Base-by-base conservation (phyloP, 2,888 invertebrate genomes). In the Plagodis dolabraria region DNA sequence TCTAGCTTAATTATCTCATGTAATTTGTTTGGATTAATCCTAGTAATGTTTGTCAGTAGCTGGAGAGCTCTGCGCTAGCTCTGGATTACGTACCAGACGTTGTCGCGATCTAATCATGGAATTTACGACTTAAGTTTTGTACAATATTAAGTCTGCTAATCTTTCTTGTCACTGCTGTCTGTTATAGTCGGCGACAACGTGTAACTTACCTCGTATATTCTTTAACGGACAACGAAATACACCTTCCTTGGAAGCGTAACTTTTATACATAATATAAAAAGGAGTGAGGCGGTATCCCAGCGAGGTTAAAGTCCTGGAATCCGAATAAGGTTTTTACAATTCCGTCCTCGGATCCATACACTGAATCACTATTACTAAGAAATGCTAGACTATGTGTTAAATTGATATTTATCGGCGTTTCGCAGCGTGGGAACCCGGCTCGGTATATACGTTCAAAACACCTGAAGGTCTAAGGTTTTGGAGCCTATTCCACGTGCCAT, bases 21-120 rank as follows among this genome's bases (percentile, higher is more conserved):
- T 69, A 72, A 71, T 71, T 71, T 68, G 68, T 65, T 67, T 66
- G 65, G 67, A 69, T 71, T 69, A 71, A 67, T 65, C 56, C 63
- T 51, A 36, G 55, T 60, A 46, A 56, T 51, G 63, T 49, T 54
- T 43, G 54, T 22, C 46, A 46, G 52, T 33, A 47, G 53, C 47
- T 12, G 52, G 40, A 10, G 36, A 12, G 12, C 5, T 12, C 22
- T 51, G 10, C 12, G 35, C 12, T 40, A 47, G 44, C 22, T 35
- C 57, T 38, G 57, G 55, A 46, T 49, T 45, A 46, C 36, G 22
- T 52, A 36, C 58, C 59, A 54, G 54, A 51, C 59, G 51, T 36
- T 47, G 42, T 7, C 8, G 34, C 48, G 38, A 33, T 48, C 44
- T 55, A 52, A 56, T 60, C 60, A 53, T 40, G 45, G n/a, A 44